A percentile compares a stretch with the other conserved stretches of the same genome.
These are phyloP conservation scores for Tachycineta bicolor DNA, from an alignment of 2,113 vertebrate species.

Conservation along the genomic window DNA sequence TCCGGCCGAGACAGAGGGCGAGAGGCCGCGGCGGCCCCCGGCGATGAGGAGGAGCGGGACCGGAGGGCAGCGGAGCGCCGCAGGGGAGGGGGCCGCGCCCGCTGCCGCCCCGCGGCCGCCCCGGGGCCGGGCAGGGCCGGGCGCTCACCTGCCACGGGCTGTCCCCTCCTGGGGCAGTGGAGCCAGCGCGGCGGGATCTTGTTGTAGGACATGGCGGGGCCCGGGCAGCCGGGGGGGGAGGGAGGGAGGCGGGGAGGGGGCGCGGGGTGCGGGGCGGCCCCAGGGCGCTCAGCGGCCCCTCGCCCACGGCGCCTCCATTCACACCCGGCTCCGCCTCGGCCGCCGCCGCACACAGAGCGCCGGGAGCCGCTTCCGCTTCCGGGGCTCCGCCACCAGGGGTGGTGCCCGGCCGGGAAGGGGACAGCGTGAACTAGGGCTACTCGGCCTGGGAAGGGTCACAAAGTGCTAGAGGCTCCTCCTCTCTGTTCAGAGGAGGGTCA, in stretches of 20 bases:
- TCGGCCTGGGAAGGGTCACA: fast-evolving
- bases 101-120: neutral
- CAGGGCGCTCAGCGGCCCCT: neutral
- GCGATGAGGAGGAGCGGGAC: neutral
- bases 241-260: neutral
- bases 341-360: conserved; percentile 64
- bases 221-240: neutral
- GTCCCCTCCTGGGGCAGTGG: conserved; percentile 91
- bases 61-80: neutral
- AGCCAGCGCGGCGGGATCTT: conserved; percentile 94
- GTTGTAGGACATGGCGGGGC: conserved; percentile 83
- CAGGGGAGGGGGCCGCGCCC: neutral
- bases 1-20: neutral
- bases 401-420: neutral
- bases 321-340: conserved; percentile 38
- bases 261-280: neutral
- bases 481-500: fast-evolving
- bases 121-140: neutral
- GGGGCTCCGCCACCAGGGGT: neutral
- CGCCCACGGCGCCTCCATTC: conserved; percentile 66
- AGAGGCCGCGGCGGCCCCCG: neutral
- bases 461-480: fast-evolving
- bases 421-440: fast-evolving
- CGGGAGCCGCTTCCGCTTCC: conserved; percentile 1
- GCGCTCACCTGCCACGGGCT: conserved; percentile 89